Evolutionary conservation across 2,797 vertebrate genomes (phyloP), one percentile per base, ranked within the genome.

Genomic region (Gallinago stenura): DNA sequence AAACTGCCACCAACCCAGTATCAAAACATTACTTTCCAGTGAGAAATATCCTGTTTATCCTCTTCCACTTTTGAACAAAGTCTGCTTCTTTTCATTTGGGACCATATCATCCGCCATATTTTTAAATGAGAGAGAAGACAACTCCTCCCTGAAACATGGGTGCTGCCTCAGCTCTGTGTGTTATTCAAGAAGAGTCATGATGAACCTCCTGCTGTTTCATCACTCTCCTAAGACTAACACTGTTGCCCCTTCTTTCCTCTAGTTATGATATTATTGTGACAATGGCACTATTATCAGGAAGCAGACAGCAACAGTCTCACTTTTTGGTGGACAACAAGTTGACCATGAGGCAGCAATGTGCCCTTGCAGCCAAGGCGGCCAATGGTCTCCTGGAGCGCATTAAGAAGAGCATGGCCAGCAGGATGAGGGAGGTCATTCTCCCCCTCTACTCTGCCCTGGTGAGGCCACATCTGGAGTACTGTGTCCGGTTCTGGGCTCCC

Each of bases 61-160:
- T 51, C 22, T 72, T 56, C 33, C 13, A 22, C 15, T 73, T 76
- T 51, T 22, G 21, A 39, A 48, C 33, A 54, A 76, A 72, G 28
- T 7, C 9, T 2, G 4, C 13, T 26, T 26, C 22, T 22, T 43
- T 68, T 53, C 65, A 43, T 79, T 24, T 33, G 43, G 46, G 26
- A 65, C 7, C 10, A 0, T 12, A 45, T 26, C n/a, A 76, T 24
- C 45, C 17, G 3, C 58, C 43, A 14, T 1, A 2, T 25, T 76
- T 80, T 70, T 33, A 43, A 48, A 62, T 0, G 2, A 39, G 17
- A 70, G 57, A 50, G 26, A n/a, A 0, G 2, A 31, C 0, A 1
- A 9, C 7, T 65, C 19, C 16, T 60, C 45, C 45, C 30, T 21
- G 25, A 61, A 65, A 78, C 15, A 39, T 1, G 5, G 20, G 25